These are phyloP conservation scores for Drosophila buzzatii DNA, from an alignment of 2,888 invertebrate species.

Conservation along the genomic window DNA sequence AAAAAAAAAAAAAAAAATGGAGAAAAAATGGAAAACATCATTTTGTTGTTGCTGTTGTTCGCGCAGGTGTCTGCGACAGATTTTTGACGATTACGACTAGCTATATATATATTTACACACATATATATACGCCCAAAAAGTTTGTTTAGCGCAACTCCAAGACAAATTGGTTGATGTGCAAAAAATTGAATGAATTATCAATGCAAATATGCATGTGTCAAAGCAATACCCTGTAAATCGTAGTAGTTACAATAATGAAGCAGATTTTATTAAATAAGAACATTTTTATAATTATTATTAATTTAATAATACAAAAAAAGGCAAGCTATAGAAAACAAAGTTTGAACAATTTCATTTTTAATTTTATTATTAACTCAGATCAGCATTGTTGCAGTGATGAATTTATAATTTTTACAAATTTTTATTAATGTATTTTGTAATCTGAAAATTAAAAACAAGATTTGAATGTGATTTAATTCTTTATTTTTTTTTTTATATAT, in stretches of 20 bases:
- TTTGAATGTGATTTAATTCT: no score
- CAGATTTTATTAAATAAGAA: not conserved
- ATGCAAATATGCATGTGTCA: not conserved
- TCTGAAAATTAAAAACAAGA: no score
- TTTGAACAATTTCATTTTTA: no score
- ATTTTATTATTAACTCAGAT: no score
- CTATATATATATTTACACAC: not conserved
- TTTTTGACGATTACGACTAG: conserved; percentile 28
- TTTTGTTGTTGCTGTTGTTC: conserved; percentile 18
- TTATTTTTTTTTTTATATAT: no score
- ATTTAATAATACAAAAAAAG: no score
- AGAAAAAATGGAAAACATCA: conserved; percentile 12
- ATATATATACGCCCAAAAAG: not conserved
- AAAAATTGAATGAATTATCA: not conserved
- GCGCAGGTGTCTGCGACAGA: conserved; percentile 59
- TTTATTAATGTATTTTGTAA: no score
- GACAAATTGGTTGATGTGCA: not conserved
- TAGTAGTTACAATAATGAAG: not conserved
- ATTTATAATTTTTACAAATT: no score
- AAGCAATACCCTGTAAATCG: not conserved
- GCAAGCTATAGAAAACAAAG: no score
- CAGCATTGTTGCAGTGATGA: no score
- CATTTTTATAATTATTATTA: not conserved
- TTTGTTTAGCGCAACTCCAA: not conserved
- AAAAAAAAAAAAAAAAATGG: conserved; percentile 24